Base-by-base conservation (phyloP, 2,113 vertebrate genomes). In the Sitta europaea region DNA sequence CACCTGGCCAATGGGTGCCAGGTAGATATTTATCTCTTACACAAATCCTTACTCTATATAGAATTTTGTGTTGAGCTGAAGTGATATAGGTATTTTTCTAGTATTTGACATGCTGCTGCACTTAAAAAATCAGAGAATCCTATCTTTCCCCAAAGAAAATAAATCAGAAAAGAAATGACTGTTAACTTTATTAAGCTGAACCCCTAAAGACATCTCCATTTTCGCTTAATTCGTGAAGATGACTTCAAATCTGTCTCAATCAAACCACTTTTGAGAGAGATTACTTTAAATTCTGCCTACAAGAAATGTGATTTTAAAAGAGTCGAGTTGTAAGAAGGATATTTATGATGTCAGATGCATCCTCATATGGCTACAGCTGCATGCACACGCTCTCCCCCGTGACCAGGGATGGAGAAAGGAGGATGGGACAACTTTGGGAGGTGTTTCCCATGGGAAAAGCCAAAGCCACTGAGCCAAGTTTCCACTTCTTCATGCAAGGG, bases 401-500 rank as follows among this genome's bases (percentile, higher is more conserved):
- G 18, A 58, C 13, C 17, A n/a, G 27, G 15, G 19, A 35, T 0
- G 24, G 33, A 78, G 40, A 42, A 12, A 7, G 16, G 65, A 72
- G 80, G 45, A 54, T n/a, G 4, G 31, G 79, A 58, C 14, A 35
- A 43, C 45, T 38, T 6, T 42, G 45, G 29, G 31, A 53, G 43
- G 59, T 10, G 16, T 31, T 92, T 96, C 91, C 92, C 83, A 93
- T 0, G 74, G 90, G 92, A 97, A 97, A 97, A 91, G 61, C 66
- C 54, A 59, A 55, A 72, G 40, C 25, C 43, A n/a, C 23, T 43
- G 10, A 40, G 23, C 16, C 86, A 67, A 54, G n/a, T 14, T 67
- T 63, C 47, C 24, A 38, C 25, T 40, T 48, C 59, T 21, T 23
- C 11, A 0, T 17, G 29, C 33, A 63, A 74, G 57, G 1, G 9